A percentile compares a stretch with the other conserved stretches of the same genome.
Evolutionary conservation across 2,113 vertebrate genomes (phyloP).

Genomic region (Spea bombifrons): DNA sequence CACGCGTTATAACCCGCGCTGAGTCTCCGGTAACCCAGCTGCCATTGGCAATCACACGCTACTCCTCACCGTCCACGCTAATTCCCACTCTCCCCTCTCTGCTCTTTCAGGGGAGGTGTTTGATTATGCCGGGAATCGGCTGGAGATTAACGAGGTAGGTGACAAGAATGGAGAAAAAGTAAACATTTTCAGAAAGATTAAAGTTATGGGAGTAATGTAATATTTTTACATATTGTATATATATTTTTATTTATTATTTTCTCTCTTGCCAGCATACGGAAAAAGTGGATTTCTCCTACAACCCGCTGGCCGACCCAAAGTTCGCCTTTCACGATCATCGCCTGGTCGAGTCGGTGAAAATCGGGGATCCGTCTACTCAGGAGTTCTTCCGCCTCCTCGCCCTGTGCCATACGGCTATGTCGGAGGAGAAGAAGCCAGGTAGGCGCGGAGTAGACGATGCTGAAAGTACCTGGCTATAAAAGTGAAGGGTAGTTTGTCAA

Average conservation of each 20-base stretch:
- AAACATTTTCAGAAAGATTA: not conserved
- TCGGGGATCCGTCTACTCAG: slow-evolving; percentile 60
- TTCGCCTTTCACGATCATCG: slow-evolving; percentile 86
- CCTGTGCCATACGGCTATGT: slow-evolving; percentile 91
- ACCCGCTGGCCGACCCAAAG: slow-evolving; percentile 78
- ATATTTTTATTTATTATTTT: too few relatives aligned
- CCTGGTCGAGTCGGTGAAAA: slow-evolving; percentile 76
- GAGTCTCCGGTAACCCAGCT: too few relatives aligned
- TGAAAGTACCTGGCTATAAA: too few relatives aligned
- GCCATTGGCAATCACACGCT: too few relatives aligned
- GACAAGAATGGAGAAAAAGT: too few relatives aligned
- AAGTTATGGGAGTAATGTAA: too few relatives aligned
- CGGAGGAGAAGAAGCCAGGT: slow-evolving; percentile 88
- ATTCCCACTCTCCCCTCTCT: too few relatives aligned
- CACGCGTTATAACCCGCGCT: too few relatives aligned
- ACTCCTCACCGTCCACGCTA: too few relatives aligned
- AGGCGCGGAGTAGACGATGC: slow-evolving; percentile 53
- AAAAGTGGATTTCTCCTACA: slow-evolving; percentile 84
- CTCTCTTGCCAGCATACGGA: slow-evolving; percentile 67
- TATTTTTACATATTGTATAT: too few relatives aligned
- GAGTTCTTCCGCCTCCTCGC: slow-evolving; percentile 87
- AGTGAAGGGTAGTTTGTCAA: too few relatives aligned
- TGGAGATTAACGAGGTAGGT: slow-evolving; percentile 79
- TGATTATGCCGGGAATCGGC: slow-evolving; percentile 66
- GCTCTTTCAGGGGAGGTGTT: slow-evolving; percentile 69